Conservation (phyloP, 2,113 vertebrate species). For the Brachyhypopomus gauderio region DNA sequence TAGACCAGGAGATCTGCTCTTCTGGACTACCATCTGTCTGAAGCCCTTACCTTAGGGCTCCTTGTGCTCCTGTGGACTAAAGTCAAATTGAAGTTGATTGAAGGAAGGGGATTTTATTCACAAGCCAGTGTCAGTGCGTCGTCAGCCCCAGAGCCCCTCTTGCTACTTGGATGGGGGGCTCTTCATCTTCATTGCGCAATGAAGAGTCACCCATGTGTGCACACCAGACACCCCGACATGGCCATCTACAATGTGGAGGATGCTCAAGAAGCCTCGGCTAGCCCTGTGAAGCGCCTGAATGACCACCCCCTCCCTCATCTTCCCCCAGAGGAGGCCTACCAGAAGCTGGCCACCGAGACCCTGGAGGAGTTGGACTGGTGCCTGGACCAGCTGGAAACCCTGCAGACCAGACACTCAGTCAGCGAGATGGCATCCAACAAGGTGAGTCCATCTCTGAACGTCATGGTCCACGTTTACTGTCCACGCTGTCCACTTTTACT, state of each 20-base stretch:
- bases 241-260: slow-evolving; percentile 74
- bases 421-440: slow-evolving; percentile 89
- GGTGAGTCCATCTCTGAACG: slow-evolving; percentile 69
- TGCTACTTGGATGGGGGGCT: slow-evolving; percentile 8
- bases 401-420: slow-evolving; percentile 86
- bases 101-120: not conserved
- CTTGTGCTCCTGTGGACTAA: slow-evolving; percentile 16
- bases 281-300: slow-evolving; percentile 75
- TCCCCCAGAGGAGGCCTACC: slow-evolving; percentile 88
- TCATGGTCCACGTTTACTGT: not conserved
- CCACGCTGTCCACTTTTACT: not conserved
- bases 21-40: slow-evolving; percentile 32
- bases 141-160: slow-evolving; percentile 12
- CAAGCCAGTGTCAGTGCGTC: not conserved
- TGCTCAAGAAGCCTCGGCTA: slow-evolving; percentile 67
- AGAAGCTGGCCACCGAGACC: slow-evolving; percentile 87
- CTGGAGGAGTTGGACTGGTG: slow-evolving; percentile 91
- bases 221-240: slow-evolving; percentile 73
- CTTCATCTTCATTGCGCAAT: slow-evolving; percentile 68
- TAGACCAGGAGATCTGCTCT: slow-evolving; percentile 30
- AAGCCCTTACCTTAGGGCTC: slow-evolving; percentile 16
- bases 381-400: slow-evolving; percentile 87
- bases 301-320: slow-evolving; percentile 78
- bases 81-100: slow-evolving; percentile 12
- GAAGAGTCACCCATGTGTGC: slow-evolving; percentile 76